phyloP scores from a whole-genome alignment of 2,888 invertebrate species.

The Hirtodrosophila alboralis region DNA sequence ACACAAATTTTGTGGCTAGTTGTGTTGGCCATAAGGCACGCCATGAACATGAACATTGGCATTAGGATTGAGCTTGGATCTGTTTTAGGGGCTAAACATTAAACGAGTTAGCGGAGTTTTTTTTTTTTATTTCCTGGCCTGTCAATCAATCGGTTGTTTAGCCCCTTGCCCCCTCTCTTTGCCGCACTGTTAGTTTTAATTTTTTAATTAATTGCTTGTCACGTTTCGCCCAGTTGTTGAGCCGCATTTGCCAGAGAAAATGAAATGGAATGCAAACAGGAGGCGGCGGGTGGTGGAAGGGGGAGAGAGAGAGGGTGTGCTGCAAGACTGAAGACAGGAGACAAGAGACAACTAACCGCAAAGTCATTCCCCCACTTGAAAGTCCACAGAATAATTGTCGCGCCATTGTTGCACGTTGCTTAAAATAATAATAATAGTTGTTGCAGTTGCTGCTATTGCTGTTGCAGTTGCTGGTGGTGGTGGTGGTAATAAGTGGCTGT shows the following conservation, averaged over 20 bases:
- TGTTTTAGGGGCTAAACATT: slow-evolving; percentile 22
- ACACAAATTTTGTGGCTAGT: slow-evolving; percentile 50
- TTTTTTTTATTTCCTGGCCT: slow-evolving; percentile 13
- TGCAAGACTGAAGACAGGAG: slow-evolving; percentile 3
- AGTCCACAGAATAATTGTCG: slow-evolving; percentile 64
- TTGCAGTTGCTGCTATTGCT: neutral
- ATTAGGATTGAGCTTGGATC: slow-evolving; percentile 29
- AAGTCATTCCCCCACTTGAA: slow-evolving; percentile 32
- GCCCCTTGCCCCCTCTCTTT: neutral
- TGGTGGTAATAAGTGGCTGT: slow-evolving; percentile 65
- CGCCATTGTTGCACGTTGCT: slow-evolving; percentile 75
- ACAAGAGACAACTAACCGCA: slow-evolving; percentile 37
- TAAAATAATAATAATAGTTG: slow-evolving; percentile 56
- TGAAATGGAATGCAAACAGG: slow-evolving; percentile 60
- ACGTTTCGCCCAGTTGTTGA: slow-evolving; percentile 62
- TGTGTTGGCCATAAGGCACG: slow-evolving; percentile 51
- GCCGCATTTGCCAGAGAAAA: slow-evolving; percentile 55
- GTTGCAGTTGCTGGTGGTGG: slow-evolving; percentile 8
- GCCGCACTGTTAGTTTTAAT: slow-evolving; percentile 50
- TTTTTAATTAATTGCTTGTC: slow-evolving; percentile 79
- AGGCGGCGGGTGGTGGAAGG: neutral
- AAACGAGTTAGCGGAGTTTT: slow-evolving; percentile 26
- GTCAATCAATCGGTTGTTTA: slow-evolving; percentile 47
- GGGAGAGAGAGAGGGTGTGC: neutral
- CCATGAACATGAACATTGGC: slow-evolving; percentile 48